phyloP scores from a whole-genome alignment of 2,888 invertebrate genomes.

The Mantis religiosa region DNA sequence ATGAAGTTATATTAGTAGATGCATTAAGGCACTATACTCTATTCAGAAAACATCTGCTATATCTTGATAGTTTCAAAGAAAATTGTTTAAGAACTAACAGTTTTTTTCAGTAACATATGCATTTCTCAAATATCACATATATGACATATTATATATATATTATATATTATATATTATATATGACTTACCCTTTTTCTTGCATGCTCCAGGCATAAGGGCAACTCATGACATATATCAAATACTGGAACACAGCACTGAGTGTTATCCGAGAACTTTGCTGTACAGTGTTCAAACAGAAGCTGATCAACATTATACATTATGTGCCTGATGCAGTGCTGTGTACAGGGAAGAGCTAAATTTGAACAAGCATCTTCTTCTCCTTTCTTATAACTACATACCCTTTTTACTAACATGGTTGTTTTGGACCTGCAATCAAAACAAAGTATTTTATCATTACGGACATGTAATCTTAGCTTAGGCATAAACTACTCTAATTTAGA shows the following conservation, averaged over 20 bases:
- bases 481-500: background rate
- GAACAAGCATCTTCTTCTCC: slow-evolving; percentile 37
- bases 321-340: slow-evolving; percentile 78
- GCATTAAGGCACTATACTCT: no score
- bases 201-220: slow-evolving; percentile 83
- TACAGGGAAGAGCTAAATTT: slow-evolving; percentile 64
- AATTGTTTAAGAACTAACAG: no score
- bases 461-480: background rate
- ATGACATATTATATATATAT: background rate
- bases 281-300: slow-evolving; percentile 73
- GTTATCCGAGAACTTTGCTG: slow-evolving; percentile 74
- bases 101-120: no score
- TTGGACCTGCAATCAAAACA: slow-evolving; percentile 31
- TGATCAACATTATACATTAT: slow-evolving; percentile 83
- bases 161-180: background rate
- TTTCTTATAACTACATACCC: slow-evolving; percentile 36
- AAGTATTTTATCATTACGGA: background rate
- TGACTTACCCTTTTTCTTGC: slow-evolving; percentile 67
- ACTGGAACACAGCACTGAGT: slow-evolving; percentile 75
- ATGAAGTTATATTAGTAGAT: no score
- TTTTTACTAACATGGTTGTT: slow-evolving; percentile 35
- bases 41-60: no score
- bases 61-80: no score
- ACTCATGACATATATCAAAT: slow-evolving; percentile 71
- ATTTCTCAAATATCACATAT: no score